A percentile compares a stretch with the other conserved stretches of the same genome.
These are phyloP conservation scores for Cassiopea xamachana DNA, from an alignment of 30 jellyfish, hydroid and myxozoan species.

Conservation along the genomic window DNA sequence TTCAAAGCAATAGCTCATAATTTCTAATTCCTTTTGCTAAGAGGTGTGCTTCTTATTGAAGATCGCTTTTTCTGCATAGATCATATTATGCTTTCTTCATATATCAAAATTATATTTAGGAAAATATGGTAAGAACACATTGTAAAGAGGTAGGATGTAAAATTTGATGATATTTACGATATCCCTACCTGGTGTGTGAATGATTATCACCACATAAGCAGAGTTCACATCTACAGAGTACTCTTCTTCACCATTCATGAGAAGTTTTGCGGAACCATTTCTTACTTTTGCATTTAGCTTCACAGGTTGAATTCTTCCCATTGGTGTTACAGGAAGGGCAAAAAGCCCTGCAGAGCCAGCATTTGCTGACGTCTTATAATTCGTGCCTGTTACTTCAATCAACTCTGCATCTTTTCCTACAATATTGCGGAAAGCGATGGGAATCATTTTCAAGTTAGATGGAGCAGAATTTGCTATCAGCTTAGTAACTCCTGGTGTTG, in stretches of 20 bases:
- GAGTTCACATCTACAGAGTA: slow-evolving; percentile 26
- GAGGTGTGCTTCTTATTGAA: too few relatives aligned
- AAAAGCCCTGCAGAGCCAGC: slow-evolving; percentile 37
- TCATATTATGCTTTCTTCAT: too few relatives aligned
- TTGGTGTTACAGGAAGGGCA: slow-evolving; percentile 70
- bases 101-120: too few relatives aligned
- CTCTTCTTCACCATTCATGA: slow-evolving; percentile 72
- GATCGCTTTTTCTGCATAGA: too few relatives aligned
- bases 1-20: too few relatives aligned
- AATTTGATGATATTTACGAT: too few relatives aligned
- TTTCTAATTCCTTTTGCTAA: too few relatives aligned
- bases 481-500: slow-evolving; percentile 57
- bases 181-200: slow-evolving; percentile 48
- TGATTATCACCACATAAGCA: slow-evolving; percentile 43
- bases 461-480: slow-evolving; percentile 40
- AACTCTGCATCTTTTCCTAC: slow-evolving; percentile 68
- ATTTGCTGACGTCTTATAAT: slow-evolving; percentile 40
- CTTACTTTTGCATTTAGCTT: slow-evolving; percentile 74
- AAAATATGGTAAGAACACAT: too few relatives aligned
- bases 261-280: slow-evolving; percentile 59
- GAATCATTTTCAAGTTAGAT: slow-evolving; percentile 32
- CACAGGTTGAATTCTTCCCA: slow-evolving; percentile 79
- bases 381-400: slow-evolving; percentile 57
- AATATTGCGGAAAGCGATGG: slow-evolving; percentile 54
- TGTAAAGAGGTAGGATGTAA: too few relatives aligned